A percentile compares a stretch with the other conserved stretches of the same genome.
phyloP scores from a whole-genome alignment of 2,888 invertebrate species.

The Mactromeris polynyma region DNA sequence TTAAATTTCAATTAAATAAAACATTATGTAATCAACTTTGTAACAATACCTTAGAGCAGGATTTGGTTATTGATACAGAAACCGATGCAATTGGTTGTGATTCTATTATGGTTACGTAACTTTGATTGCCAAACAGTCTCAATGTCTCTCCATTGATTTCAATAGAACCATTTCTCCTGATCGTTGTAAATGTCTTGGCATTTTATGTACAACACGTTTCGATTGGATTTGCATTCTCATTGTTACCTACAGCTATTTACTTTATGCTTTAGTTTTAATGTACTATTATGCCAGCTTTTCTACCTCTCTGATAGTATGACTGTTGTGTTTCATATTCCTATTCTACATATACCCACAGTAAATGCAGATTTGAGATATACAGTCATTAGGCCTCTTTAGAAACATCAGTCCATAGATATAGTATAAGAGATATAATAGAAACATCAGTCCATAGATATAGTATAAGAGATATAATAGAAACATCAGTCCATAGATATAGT shows the following conservation, averaged over 20 bases:
- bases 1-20: conserved; percentile 9
- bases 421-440: no score
- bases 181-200: background rate
- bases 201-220: background rate
- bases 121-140: conserved; percentile 4
- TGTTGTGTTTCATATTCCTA: no score
- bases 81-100: background rate
- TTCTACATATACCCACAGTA: no score
- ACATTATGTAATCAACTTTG: background rate
- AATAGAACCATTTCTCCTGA: background rate
- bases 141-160: background rate
- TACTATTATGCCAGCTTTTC: no score
- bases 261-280: background rate
- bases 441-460: no score
- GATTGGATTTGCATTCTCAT: background rate
- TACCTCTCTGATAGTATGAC: no score
- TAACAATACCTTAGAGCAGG: background rate
- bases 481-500: no score
- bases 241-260: background rate
- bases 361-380: no score
- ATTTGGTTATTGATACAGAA: background rate
- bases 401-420: no score
- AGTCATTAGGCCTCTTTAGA: no score
- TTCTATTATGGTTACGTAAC: background rate
- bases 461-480: no score